Base-by-base conservation (phyloP, 1,140 invertebrate genomes). In the Gonioctena quinquepunctata region DNA sequence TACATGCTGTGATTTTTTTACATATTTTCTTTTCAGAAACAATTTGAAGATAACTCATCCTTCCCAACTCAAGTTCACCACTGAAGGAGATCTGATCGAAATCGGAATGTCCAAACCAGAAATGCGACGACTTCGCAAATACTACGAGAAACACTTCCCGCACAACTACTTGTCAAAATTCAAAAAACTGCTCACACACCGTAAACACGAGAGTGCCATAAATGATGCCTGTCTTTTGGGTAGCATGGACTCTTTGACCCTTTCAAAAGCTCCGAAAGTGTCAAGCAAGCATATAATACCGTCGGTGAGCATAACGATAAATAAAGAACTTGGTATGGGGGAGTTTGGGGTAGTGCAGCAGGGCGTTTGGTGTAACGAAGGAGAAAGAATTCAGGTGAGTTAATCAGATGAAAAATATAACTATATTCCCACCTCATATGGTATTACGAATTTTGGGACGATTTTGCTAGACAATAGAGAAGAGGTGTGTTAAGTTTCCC, bases 261-360 rank as follows among this genome's bases (percentile, higher is more conserved):
- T 82, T 19, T 75, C 79, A 22, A 75, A 74, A 70, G 61, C 79
- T 8, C 72, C 83, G 21, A 86, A 90, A 78, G 91, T 93, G 54
- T 93, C 94, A 56, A 93, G 92, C 77, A 97, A 96, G 84, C 96
- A 99, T 81, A 97, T 99, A 72, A 99, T 99, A 80, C 93, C 96
- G 21, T 90, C 93, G 2, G 96, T 98, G 77, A 92, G 92, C 56
- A 97, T 99, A 76, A 92, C 93, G 33, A 92, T 98, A 3, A 96
- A 96, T 81, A 98, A 98, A 84, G 94, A 97, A 82, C 84, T 99
- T 13, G 97, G 97, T 21, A 93, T 92, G 73, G 97, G 98, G 11
- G 97, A 99, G 82, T 99, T 99, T 87, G 97, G 97, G 6, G 92
- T 96, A 5, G 97, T 99, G 0, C 96, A 98, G 79, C 97, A 99